A percentile compares a stretch with the other conserved stretches of the same genome.
These are phyloP conservation scores for Nestor notabilis DNA, from an alignment of 2,113 vertebrate species.

Conservation along the genomic window DNA sequence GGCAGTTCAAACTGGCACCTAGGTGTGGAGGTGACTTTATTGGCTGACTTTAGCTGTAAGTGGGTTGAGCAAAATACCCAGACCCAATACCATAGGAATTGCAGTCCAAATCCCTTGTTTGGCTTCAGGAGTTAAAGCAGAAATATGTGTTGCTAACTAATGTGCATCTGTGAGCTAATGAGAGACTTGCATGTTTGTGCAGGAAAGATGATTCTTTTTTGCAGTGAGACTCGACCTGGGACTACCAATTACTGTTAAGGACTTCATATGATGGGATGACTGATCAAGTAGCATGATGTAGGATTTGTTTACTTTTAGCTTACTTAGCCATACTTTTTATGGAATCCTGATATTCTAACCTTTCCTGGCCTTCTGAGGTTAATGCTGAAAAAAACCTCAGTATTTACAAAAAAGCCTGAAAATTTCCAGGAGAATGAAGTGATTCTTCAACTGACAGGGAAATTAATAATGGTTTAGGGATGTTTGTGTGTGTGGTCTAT, in stretches of 20 bases:
- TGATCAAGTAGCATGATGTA: not conserved
- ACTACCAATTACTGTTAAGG: not conserved
- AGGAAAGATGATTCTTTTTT: not conserved
- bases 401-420: not conserved
- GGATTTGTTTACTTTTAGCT: not conserved
- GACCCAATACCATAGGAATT: not conserved
- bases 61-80: not conserved
- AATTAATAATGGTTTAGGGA: not conserved
- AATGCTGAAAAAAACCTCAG: not conserved
- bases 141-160: not conserved
- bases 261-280: not conserved
- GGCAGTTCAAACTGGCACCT: not conserved
- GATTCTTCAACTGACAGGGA: not conserved
- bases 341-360: not conserved
- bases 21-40: not conserved
- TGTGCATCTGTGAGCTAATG: not conserved
- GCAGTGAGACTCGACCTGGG: not conserved
- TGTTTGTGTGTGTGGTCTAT: not conserved
- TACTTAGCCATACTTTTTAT: not conserved
- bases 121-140: not conserved
- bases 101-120: not conserved
- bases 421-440: not conserved
- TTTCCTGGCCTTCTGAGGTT: not conserved
- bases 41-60: not conserved
- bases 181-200: not conserved